Conservation (phyloP, 2,888 invertebrate species). For the Ceraclea dissimilis region DNA sequence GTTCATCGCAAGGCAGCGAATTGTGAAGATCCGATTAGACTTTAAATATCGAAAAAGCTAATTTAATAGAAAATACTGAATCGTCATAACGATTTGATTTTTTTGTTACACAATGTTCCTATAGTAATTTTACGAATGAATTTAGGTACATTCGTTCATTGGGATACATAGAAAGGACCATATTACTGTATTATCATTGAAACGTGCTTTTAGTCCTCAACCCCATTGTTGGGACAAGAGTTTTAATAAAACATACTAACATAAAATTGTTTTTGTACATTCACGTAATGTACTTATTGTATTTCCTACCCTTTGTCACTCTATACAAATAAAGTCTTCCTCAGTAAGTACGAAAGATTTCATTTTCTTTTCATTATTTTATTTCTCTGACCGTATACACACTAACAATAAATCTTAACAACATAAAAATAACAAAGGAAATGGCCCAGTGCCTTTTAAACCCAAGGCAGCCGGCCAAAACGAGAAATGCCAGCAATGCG, state of each 20-base stretch:
- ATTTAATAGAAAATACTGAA: too few species aligned
- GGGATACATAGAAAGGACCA: not conserved
- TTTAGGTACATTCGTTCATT: too few species aligned
- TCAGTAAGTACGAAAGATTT: slow-evolving; percentile 7
- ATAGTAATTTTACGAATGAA: too few species aligned
- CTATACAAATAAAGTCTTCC: slow-evolving; percentile 19
- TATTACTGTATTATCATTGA: too few species aligned
- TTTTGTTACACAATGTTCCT: too few species aligned
- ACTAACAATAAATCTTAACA: slow-evolving; percentile 25
- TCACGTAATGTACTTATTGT: slow-evolving; percentile 2
- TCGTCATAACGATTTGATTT: too few species aligned
- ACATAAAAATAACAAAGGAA: slow-evolving; percentile 26
- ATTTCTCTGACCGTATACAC: slow-evolving; percentile 22
- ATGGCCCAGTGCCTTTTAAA: slow-evolving; percentile 26
- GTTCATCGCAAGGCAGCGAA: too few species aligned
- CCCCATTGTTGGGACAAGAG: not conserved
- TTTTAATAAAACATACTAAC: slow-evolving; percentile 3
- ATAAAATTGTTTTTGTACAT: slow-evolving; percentile 10
- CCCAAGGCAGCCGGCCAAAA: slow-evolving; percentile 25
- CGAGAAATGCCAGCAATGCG: slow-evolving; percentile 25
- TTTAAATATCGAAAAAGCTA: too few species aligned
- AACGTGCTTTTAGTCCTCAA: not conserved
- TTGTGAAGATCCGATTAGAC: too few species aligned
- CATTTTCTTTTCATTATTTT: slow-evolving; percentile 23
- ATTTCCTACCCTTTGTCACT: slow-evolving; percentile 19